Conservation (phyloP, 2,888 invertebrate genomes). For the Nasonovia ribisnigri region DNA sequence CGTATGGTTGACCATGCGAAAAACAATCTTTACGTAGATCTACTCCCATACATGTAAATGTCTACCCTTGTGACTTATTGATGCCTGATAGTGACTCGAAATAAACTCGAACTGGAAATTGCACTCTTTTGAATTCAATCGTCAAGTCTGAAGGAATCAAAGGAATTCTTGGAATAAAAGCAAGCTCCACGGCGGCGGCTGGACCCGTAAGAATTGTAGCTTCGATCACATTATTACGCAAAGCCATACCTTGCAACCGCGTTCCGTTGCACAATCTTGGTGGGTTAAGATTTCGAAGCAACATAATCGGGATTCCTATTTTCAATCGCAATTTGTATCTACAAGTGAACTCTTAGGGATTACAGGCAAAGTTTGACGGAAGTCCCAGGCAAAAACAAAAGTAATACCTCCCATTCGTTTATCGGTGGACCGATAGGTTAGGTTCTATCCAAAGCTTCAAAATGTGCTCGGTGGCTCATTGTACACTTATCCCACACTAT, state of each 20-base stretch:
- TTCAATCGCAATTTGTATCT: neutral
- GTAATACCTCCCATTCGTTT: slow-evolving; percentile 23
- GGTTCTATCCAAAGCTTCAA: neutral
- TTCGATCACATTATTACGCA: slow-evolving; percentile 17
- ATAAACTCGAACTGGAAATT: slow-evolving; percentile 2
- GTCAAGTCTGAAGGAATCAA: neutral
- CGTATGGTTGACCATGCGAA: slow-evolving; percentile 28
- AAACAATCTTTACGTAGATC: slow-evolving; percentile 20
- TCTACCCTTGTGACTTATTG: slow-evolving; percentile 21
- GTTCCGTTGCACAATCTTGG: neutral
- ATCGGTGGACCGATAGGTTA: neutral
- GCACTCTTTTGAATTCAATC: slow-evolving; percentile 2
- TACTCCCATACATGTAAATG: neutral
- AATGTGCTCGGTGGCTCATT: neutral
- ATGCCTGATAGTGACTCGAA: slow-evolving; percentile 7
- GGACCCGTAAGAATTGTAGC: slow-evolving; percentile 9
- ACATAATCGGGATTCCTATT: neutral
- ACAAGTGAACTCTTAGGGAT: neutral
- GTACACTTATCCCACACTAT: no score
- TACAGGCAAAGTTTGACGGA: neutral
- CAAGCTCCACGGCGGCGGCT: neutral
- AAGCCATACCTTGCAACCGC: neutral
- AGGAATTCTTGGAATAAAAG: slow-evolving; percentile 8
- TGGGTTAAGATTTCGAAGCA: slow-evolving; percentile 28
- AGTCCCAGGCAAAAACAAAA: slow-evolving; percentile 33